Base-by-base conservation (phyloP, 2,113 vertebrate genomes). In the Smithornis capensis region DNA sequence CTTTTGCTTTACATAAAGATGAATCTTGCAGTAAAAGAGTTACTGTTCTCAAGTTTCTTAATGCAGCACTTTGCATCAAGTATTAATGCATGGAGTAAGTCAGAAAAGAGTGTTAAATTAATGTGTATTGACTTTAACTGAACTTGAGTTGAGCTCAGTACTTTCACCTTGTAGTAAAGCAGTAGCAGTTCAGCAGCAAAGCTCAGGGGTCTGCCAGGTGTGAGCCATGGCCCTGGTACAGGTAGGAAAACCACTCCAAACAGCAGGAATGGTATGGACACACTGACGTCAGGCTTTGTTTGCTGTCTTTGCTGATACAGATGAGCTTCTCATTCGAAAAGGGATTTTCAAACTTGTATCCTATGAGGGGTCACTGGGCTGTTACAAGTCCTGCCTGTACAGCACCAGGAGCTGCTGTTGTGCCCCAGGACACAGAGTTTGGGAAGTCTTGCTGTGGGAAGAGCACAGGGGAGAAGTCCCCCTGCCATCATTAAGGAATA, bases 391-490 rank as follows among this genome's bases (percentile, higher is more conserved):
- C 50, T 2, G 2, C 16, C 35, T 7, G 38, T 16, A 52, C 27
- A 1, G 5, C 3, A 17, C 38, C 80, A 10, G 38, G 74, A 82
- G 59, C 79, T 45, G 71, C 81, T 56, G 60, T 31, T 60, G 56
- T 11, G 49, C 15, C 35, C 11, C 0, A 1, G 4, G 29, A 17
- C 40, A 5, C 4, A 7, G 25, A 24, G 38, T 23, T 18, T 19
- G 55, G 57, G 7, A 31, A 14, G 28, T n/a, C 21, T 31, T 37
- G 56, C 83, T 53, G 59, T 14, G 16, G 17, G 28, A 40, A 0
- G 1, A 63, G 7, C 28, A 31, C 0, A 0, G 35, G 22, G 29
- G 10, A 35, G 44, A 65, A 59, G n/a, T n/a, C n/a, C n/a, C n/a
- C n/a, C n/a, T n/a, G n/a, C n/a, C n/a, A n/a, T n/a, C 45, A 12